A percentile compares a stretch with the other conserved stretches of the same genome.
Conservation (phyloP, 2,797 vertebrate species). For the Eleutherodactylus coqui region DNA sequence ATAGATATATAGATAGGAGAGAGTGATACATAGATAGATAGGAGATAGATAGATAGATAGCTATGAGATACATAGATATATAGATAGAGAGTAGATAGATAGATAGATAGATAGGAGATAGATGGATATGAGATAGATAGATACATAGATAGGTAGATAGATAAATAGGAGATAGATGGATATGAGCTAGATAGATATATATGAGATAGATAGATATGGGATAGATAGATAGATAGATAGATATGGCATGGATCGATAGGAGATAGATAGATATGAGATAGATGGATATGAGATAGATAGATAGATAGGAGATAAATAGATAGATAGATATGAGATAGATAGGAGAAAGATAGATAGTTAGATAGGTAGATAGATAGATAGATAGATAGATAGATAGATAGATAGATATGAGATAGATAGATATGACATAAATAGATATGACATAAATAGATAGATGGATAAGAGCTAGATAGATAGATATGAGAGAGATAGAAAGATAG, state of each 20-base stretch:
- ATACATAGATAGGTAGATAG: neutral
- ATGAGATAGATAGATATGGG: neutral
- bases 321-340: too few species aligned
- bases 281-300: too few species aligned
- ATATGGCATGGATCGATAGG: neutral
- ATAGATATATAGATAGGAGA: too few species aligned
- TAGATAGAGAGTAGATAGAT: too few species aligned
- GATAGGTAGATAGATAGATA: too few species aligned
- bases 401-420: neutral
- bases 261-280: neutral
- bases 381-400: too few species aligned
- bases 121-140: conserved; percentile 1
- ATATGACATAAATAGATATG: neutral
- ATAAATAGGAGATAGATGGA: neutral
- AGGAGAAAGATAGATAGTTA: too few species aligned
- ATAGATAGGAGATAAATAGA: too few species aligned
- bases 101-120: too few species aligned
- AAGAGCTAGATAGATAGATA: neutral
- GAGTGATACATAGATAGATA: too few species aligned
- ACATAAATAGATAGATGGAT: neutral
- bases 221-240: neutral
- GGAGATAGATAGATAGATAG: too few species aligned
- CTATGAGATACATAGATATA: neutral
- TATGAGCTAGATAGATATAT: neutral
- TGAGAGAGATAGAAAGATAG: neutral